phyloP scores from a whole-genome alignment of 2,888 invertebrate genomes.

The Tineola bisselliella region DNA sequence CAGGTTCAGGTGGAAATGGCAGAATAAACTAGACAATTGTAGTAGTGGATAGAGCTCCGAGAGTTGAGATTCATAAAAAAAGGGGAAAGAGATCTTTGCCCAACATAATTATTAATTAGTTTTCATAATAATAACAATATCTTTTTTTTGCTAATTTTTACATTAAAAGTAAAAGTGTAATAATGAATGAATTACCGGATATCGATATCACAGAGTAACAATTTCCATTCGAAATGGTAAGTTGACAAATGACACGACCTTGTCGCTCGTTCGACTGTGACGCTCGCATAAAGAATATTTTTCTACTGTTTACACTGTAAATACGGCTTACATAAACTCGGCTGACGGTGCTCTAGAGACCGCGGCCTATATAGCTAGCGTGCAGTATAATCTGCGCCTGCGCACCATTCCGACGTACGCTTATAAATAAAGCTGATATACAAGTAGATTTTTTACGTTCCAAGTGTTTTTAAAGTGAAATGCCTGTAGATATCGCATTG shows the following conservation, averaged over 20 bases:
- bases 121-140: no score
- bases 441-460: background rate
- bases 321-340: conserved; percentile 18
- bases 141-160: no score
- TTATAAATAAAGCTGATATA: background rate
- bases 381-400: conserved; percentile 38
- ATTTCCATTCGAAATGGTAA: background rate
- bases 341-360: no score
- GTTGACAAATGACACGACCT: conserved; percentile 33
- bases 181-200: no score
- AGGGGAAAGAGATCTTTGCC: no score
- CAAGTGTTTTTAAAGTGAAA: background rate
- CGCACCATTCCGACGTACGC: conserved; percentile 19
- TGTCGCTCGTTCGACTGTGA: conserved; percentile 53
- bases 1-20: no score
- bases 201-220: background rate
- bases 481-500: background rate
- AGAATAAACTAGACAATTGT: no score
- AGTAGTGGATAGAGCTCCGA: no score
- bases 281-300: conserved; percentile 52
- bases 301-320: conserved; percentile 56
- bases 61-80: no score
- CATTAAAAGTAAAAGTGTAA: no score
- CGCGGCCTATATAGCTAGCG: no score
- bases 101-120: no score